Conservation (phyloP, 2,888 invertebrate species). For the Magallana nippona region DNA sequence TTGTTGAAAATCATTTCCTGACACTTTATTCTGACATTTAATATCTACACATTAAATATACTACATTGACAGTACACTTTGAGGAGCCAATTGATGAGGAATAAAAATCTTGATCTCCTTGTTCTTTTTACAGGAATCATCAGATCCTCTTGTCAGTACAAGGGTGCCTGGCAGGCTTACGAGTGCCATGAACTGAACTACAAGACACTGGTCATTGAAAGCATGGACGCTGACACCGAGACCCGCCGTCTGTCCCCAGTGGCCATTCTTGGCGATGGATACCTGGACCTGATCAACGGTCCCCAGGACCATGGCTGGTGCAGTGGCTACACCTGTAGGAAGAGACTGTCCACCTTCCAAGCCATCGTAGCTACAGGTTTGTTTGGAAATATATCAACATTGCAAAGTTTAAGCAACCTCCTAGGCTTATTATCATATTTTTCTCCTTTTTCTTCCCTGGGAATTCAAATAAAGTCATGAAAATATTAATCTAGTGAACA, state of each 20-base stretch:
- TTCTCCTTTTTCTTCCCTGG: too few species aligned
- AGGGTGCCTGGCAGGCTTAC: conserved; percentile 66
- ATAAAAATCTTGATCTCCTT: too few species aligned
- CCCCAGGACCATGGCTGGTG: conserved; percentile 79
- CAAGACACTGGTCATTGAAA: conserved; percentile 72
- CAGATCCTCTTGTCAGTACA: conserved; percentile 56
- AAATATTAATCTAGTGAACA: too few species aligned
- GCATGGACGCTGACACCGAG: conserved; percentile 76
- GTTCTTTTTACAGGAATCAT: conserved; percentile 53
- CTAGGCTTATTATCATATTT: too few species aligned
- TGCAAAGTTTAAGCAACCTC: too few species aligned
- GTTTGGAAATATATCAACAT: neutral
- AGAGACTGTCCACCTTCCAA: conserved; percentile 74
- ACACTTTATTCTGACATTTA: too few species aligned
- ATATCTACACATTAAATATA: too few species aligned
- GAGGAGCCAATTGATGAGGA: too few species aligned
- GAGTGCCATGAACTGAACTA: conserved; percentile 66
- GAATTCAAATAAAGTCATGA: too few species aligned
- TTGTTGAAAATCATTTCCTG: too few species aligned
- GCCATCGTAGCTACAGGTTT: conserved; percentile 69
- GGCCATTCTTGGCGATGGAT: conserved; percentile 62
- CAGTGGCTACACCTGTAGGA: conserved; percentile 76
- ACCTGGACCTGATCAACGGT: conserved; percentile 78
- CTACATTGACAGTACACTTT: too few species aligned
- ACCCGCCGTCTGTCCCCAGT: conserved; percentile 75